These are phyloP conservation scores for Nautilus pompilius DNA, from an alignment of 1,140 invertebrate species.

Conservation along the genomic window DNA sequence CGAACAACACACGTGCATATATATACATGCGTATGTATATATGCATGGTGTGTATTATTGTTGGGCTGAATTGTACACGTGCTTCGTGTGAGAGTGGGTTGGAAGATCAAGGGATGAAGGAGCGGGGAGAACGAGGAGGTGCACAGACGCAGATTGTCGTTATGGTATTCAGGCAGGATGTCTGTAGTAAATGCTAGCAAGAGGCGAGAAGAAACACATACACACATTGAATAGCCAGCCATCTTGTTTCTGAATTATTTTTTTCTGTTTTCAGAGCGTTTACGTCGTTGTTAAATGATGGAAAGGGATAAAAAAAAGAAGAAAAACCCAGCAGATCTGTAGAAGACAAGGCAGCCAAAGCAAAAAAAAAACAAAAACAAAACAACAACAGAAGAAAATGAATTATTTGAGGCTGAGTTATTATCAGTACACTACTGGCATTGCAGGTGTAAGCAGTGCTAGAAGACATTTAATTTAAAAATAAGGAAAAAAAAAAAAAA, in stretches of 20 bases:
- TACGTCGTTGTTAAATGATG: too few species aligned
- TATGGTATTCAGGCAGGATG: neutral
- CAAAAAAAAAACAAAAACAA: too few species aligned
- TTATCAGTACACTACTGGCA: too few species aligned
- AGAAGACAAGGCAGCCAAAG: too few species aligned
- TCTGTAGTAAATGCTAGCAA: neutral
- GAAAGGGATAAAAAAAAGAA: too few species aligned
- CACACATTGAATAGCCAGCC: neutral
- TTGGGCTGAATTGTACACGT: conserved; percentile 16
- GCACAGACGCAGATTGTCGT: neutral
- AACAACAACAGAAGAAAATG: too few species aligned
- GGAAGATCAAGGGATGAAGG: conserved; percentile 8
- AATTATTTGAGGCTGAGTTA: too few species aligned
- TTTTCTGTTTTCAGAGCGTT: neutral
- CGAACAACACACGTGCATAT: too few species aligned
- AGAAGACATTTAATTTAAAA: too few species aligned
- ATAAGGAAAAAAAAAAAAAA: too few species aligned
- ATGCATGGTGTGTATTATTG: neutral
- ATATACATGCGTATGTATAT: neutral
- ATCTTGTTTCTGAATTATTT: neutral
- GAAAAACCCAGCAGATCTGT: too few species aligned
- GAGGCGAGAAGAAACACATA: neutral
- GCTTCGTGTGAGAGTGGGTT: conserved; percentile 20
- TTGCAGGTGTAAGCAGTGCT: too few species aligned
- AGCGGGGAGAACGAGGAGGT: neutral